These are phyloP conservation scores for Littorina saxatilis DNA, from an alignment of 1,140 invertebrate genomes.

Conservation along the genomic window DNA sequence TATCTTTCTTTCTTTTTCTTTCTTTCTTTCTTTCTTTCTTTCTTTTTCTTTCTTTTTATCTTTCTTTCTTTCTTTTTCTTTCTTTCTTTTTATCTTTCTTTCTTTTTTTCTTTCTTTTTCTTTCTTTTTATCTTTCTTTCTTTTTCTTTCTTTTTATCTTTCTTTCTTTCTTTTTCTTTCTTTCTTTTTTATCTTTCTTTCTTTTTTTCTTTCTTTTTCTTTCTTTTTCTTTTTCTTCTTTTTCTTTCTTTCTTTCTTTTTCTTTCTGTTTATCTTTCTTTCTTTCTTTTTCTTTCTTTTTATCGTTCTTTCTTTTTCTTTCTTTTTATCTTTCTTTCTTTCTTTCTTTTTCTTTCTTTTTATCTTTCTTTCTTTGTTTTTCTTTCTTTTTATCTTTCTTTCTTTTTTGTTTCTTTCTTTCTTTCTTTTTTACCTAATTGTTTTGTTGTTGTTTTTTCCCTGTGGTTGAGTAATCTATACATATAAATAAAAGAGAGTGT, in stretches of 20 bases:
- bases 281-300: too few species aligned
- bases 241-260: neutral
- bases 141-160: neutral
- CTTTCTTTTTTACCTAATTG: neutral
- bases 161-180: neutral
- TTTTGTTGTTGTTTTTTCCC: neutral
- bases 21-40: neutral
- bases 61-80: neutral
- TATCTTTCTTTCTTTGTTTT: conserved; percentile 6
- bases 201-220: neutral
- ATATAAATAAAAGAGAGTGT: too few species aligned
- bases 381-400: conserved; percentile 4
- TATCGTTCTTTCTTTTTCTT: too few species aligned
- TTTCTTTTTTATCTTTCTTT: neutral
- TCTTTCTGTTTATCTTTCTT: too few species aligned
- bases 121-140: neutral
- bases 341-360: conserved; percentile 19
- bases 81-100: neutral
- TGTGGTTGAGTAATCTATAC: too few species aligned
- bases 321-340: conserved; percentile 5
- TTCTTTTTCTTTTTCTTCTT: neutral
- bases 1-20: neutral
- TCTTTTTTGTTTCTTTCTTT: too few species aligned
- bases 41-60: conserved; percentile 2
- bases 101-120: neutral